Base-by-base conservation (phyloP, 2,113 vertebrate species). In the Spermophilus dauricus region DNA sequence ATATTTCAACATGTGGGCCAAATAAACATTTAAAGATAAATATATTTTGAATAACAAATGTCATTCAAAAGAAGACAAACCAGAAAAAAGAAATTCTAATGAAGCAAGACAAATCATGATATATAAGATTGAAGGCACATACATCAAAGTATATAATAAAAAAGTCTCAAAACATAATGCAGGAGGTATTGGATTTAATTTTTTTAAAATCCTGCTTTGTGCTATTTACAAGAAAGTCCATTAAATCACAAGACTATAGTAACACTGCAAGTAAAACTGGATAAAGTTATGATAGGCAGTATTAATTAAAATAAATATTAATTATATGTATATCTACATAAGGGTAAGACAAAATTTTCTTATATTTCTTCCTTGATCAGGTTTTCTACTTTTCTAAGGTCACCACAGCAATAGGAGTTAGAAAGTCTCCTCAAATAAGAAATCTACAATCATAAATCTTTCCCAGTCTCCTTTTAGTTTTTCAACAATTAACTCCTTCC, bases 141-240 rank as follows among this genome's bases (percentile, higher is more conserved):
- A 37, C 5, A 39, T 56, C 8, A 86, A 90, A 86, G 61, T 34
- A 58, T 42, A 70, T 37, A 18, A 45, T 42, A 20, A 63, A 94
- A 58, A 87, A 92, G 37, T 61, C 6, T 4, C 65, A 91, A 81
- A 48, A 67, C 73, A 42, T 4, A 67, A 51, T 18, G 9, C 8
- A 77, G 67, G 22, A 63, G 11, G 48, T 96, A 2, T 76, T 8
- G 17, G 32, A 48, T 22, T 65, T 2, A 63, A 37, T 53, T 24
- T 61, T 24, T 63, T 20, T 65, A 32, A 85, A 77, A 56, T 30
- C 14, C 28, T 91, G 2, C 1, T 85, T 97, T 96, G 9, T 53
- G 14, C 34, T 94, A 72, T 83, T 81, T 72, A 84, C 3, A 88
- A 77, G 67, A 83, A 94, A 42, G 8, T 12, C 14, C 82, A 86